Conservation (phyloP, 2,797 vertebrate genomes). For the Paramormyrops hopkinsi region DNA sequence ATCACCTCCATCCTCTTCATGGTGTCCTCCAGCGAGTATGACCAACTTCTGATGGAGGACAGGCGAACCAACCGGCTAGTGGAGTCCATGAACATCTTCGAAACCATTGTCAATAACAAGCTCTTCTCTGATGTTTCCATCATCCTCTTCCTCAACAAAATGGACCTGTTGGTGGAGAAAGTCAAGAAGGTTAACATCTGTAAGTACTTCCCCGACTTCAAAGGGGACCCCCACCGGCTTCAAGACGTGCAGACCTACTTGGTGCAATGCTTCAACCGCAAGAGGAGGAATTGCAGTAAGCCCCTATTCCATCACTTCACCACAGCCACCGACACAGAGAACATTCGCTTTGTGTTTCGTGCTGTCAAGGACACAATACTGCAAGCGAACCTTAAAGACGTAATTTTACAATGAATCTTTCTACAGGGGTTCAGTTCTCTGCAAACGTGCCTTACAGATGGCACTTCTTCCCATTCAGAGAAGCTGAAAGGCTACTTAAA, state of each 20-base stretch:
- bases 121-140: conserved; percentile 94
- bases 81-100: conserved; percentile 97
- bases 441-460: conserved; percentile 4
- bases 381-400: conserved; percentile 93
- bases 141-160: conserved; percentile 98
- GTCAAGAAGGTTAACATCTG: conserved; percentile 80
- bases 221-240: conserved; percentile 74
- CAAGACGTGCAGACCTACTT: conserved; percentile 89
- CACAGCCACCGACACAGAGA: conserved; percentile 92
- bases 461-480: neutral
- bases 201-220: conserved; percentile 90
- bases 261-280: conserved; percentile 87
- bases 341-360: conserved; percentile 94
- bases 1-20: conserved; percentile 96
- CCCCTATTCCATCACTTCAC: conserved; percentile 96
- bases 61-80: conserved; percentile 86
- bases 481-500: neutral
- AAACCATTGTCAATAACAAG: conserved; percentile 99
- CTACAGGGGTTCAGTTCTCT: neutral
- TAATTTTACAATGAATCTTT: conserved; percentile 86
- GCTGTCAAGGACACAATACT: conserved; percentile 97
- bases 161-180: conserved; percentile 88
- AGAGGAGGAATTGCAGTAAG: conserved; percentile 84
- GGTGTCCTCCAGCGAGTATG: conserved; percentile 91
- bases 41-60: conserved; percentile 96